Evolutionary conservation across 2,113 vertebrate species (phyloP), one percentile per base, ranked within the genome.

Genomic region (Suricata suricatta): DNA sequence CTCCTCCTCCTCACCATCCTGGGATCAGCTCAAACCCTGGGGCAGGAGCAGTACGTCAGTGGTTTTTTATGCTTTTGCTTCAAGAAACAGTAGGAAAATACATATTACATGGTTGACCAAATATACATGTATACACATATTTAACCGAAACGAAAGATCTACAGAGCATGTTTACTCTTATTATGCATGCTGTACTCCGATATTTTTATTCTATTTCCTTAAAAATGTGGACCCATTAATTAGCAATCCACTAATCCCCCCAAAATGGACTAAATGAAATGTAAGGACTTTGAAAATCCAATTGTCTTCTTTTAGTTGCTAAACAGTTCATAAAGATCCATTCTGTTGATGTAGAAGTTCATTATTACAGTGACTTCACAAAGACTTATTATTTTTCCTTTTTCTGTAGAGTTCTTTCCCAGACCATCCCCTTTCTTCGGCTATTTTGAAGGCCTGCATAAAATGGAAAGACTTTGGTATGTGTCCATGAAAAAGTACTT

Each of bases 401-500:
- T 96, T 79, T 57, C 66, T 81, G 33, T 95, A 74, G 60, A 93
- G 81, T 94, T 81, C 54, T 88, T 77, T 21, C 64, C 81, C 52
- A 88, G 4, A 50, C 38, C 27, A 15, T 10, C 54, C 57, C 38
- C 7, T 69, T 31, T 27, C 4, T 64, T 60, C 33, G 79, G 69
- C 10, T 47, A 47, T 88, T 79, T 57, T 76, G 21, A 38, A 72
- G 80, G 21, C 19, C 80, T 57, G 31, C 2, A 41, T 64, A 60
- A 96, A 94, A 95, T 31, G 60, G 41, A 80, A 88, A 93, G 16
- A 85, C 31, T 74, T 14, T 79, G 72, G 52, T 54, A 83, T 66
- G 85, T 64, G n/a, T 72, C 83, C 29, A 71, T 68, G 89, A 90
- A 96, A 87, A 96, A 93, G 79, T 81, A 88, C 72, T 90, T 90